Base-by-base conservation (phyloP, 2,113 vertebrate species). In the Saiga tatarica region DNA sequence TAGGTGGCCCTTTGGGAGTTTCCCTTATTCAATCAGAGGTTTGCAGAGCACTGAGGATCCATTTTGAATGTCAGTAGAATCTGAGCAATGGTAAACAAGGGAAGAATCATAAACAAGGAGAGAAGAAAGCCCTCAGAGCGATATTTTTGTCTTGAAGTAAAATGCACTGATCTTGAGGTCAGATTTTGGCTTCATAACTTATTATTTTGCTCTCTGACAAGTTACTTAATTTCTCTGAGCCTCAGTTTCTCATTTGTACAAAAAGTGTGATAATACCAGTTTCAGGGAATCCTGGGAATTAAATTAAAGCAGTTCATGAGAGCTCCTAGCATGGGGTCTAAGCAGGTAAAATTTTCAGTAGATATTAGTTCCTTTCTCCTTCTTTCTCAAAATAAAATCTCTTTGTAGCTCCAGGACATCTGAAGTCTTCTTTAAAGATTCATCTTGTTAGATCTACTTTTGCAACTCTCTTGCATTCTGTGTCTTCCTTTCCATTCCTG, bases 21-120 rank as follows among this genome's bases (percentile, higher is more conserved):
- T 97, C 89, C 64, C 87, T 64, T 96, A 94, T 95, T 97, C 93
- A 97, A 39, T 96, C 96, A 98, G 97, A 96, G 67, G 25, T 84
- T 96, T 93, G 59, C 93, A 95, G 92, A 96, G 85, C 6, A n/a
- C 94, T 26, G 88, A 98, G 95, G 71, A 94, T 91, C 94, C 62
- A 33, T 96, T 92, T 55, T 94, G 94, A 97, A 94, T 97, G 85
- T 83, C 87, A 96, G 52, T 93, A 74, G 59, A 83, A 28, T 74
- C 47, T 87, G 74, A 92, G 71, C 50, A 79, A 86, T 11, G 28
- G 21, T 42, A 64, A 89, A 53, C 6, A 8, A 60, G 19, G 9
- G 74, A 79, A 96, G 96, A 90, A 94, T 87, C 55, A 26, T 47
- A 16, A 90, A 78, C 50, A 30, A 95, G 45, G 39, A 67, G 26